These are phyloP conservation scores for Agrilus planipennis DNA, from an alignment of 1,140 invertebrate genomes.

Conservation along the genomic window DNA sequence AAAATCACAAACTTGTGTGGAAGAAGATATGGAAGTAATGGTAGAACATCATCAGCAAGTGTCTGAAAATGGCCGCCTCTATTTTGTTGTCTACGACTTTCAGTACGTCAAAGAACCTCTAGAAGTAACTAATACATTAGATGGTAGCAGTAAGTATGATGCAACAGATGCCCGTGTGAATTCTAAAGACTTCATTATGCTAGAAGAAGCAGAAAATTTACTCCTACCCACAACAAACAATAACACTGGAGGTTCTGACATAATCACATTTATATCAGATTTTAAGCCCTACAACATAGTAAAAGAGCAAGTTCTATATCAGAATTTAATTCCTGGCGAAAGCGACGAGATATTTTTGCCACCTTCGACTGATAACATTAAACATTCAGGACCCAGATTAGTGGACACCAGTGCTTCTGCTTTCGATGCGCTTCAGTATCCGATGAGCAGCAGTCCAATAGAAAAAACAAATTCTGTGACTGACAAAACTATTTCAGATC, in stretches of 20 bases:
- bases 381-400: slow-evolving; percentile 22
- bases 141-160: slow-evolving; percentile 9
- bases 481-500: slow-evolving; percentile 30
- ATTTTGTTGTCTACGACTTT: slow-evolving; percentile 46
- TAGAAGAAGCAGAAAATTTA: slow-evolving; percentile 3
- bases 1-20: slow-evolving; percentile 7
- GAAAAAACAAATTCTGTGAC: slow-evolving; percentile 3
- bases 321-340: slow-evolving; percentile 30
- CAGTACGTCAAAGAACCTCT: slow-evolving; percentile 32
- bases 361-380: slow-evolving; percentile 12
- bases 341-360: slow-evolving; percentile 30
- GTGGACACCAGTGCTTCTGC: slow-evolving; percentile 21
- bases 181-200: slow-evolving; percentile 3
- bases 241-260: slow-evolving; percentile 1
- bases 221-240: slow-evolving; percentile 2
- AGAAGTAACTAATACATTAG: slow-evolving; percentile 7
- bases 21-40: slow-evolving; percentile 17
- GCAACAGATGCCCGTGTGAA: neutral
- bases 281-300: slow-evolving; percentile 10
- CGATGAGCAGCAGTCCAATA: slow-evolving; percentile 10
- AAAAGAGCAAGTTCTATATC: slow-evolving; percentile 25
- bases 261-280: neutral
- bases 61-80: slow-evolving; percentile 28
- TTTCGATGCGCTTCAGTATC: slow-evolving; percentile 19
- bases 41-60: slow-evolving; percentile 7